These are phyloP conservation scores for Pogonocherus hispidulus DNA, from an alignment of 2,888 invertebrate species.

Conservation along the genomic window DNA sequence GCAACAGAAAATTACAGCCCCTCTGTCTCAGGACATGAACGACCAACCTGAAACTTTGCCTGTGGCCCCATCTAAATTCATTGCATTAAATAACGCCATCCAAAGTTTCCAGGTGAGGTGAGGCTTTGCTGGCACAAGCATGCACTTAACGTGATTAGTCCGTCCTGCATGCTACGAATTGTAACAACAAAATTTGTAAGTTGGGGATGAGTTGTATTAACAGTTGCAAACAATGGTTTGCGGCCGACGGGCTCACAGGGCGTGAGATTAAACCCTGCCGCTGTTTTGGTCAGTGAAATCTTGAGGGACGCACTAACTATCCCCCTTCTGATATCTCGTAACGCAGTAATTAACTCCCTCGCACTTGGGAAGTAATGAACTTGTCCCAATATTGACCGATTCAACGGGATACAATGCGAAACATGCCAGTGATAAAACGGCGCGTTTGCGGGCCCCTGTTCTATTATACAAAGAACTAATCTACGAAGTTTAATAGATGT, in stretches of 20 bases:
- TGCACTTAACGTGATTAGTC: slow-evolving; percentile 44
- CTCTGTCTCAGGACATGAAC: too few relatives aligned
- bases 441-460: slow-evolving; percentile 12
- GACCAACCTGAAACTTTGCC: neutral
- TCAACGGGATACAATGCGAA: slow-evolving; percentile 19
- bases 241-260: slow-evolving; percentile 57
- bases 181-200: slow-evolving; percentile 44
- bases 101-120: slow-evolving; percentile 15
- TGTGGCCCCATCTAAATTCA: neutral
- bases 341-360: slow-evolving; percentile 49
- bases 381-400: slow-evolving; percentile 33
- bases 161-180: slow-evolving; percentile 38
- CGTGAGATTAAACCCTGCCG: slow-evolving; percentile 60
- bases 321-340: slow-evolving; percentile 47
- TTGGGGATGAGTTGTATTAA: slow-evolving; percentile 54
- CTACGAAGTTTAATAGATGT: slow-evolving; percentile 28
- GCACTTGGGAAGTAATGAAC: slow-evolving; percentile 45
- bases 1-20: too few relatives aligned
- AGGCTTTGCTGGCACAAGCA: slow-evolving; percentile 16
- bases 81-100: slow-evolving; percentile 9
- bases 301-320: slow-evolving; percentile 53
- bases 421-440: slow-evolving; percentile 10
- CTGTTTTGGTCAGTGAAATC: slow-evolving; percentile 53
- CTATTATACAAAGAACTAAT: slow-evolving; percentile 27
- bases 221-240: slow-evolving; percentile 60